phyloP scores from a whole-genome alignment of 92 coral and sea anemone species.

The Epizoanthus fatuus region DNA sequence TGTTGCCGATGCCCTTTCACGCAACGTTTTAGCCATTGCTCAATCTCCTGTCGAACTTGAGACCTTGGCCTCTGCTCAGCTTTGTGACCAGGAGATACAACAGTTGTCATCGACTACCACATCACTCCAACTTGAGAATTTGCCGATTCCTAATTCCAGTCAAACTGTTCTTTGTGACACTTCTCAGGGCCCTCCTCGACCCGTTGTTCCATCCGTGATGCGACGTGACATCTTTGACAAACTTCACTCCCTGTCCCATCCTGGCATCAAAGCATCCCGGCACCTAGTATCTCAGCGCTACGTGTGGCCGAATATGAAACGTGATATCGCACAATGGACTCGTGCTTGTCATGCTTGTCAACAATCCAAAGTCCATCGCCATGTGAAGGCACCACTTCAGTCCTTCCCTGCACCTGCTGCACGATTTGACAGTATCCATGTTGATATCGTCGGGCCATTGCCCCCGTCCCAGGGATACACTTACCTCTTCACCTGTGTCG shows the following conservation, averaged over 20 bases:
- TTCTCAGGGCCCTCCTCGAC: constrained; percentile 47
- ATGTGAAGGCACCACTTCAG: constrained; percentile 12
- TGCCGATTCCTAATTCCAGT: constrained; percentile 36
- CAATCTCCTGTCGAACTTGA: constrained; percentile 53
- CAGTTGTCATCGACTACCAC: constrained; percentile 47
- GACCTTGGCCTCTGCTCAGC: constrained; percentile 49
- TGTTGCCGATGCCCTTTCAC: constrained; percentile 55
- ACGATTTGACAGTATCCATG: constrained; percentile 33
- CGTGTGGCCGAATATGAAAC: constrained; percentile 64
- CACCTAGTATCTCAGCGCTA: constrained; percentile 39
- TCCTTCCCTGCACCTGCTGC: constrained; percentile 19
- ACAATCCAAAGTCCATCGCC: constrained; percentile 29
- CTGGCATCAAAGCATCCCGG: constrained; percentile 58
- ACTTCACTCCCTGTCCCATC: constrained; percentile 58
- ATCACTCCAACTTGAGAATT: constrained; percentile 32
- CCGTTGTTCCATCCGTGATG: constrained; percentile 26
- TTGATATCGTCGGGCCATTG: constrained; percentile 12
- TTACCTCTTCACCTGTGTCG: constrained; percentile 63
- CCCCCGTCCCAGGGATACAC: constrained; percentile 55
- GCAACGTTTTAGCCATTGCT: constrained; percentile 26
- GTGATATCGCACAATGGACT: constrained; percentile 40
- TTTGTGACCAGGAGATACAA: constrained; percentile 42
- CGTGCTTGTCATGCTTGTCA: constrained; percentile 22
- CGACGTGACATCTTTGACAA: constrained; percentile 41
- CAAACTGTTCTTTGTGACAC: constrained; percentile 48